Evolutionary conservation across 1,140 invertebrate species (phyloP).

Genomic region (Cherax destructor): DNA sequence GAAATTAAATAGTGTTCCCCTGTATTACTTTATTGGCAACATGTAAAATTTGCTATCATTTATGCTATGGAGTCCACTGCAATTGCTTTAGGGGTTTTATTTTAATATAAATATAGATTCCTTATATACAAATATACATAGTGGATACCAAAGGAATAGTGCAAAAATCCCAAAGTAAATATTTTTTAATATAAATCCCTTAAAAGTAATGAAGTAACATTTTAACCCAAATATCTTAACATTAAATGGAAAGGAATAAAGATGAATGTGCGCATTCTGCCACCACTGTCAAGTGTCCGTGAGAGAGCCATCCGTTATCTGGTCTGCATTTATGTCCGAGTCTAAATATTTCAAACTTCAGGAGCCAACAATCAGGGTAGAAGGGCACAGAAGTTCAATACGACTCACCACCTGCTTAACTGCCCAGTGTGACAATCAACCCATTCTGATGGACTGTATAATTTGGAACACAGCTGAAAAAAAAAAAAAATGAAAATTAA

Average conservation of each 20-base stretch:
- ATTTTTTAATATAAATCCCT: conserved; percentile 33
- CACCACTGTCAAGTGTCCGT: conserved; percentile 43
- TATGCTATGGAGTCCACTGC: conserved; percentile 16
- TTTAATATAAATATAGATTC: conserved; percentile 67
- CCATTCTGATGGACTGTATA: conserved; percentile 92
- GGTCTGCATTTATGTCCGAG: not conserved
- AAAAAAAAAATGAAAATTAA: conserved; percentile 68
- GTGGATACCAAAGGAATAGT: conserved; percentile 36
- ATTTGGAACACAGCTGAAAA: conserved; percentile 94
- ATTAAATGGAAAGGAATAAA: conserved; percentile 61
- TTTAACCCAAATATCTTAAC: conserved; percentile 43
- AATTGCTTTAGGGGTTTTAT: conserved; percentile 40
- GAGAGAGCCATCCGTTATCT: conserved; percentile 40
- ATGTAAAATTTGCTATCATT: conserved; percentile 32
- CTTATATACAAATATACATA: conserved; percentile 69
- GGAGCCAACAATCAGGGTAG: not conserved
- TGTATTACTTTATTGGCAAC: conserved; percentile 52
- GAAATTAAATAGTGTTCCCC: conserved; percentile 20
- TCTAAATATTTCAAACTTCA: not conserved
- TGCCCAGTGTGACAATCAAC: conserved; percentile 3
- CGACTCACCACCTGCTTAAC: not conserved
- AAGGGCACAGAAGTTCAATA: not conserved
- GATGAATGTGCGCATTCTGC: conserved; percentile 29
- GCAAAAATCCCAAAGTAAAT: conserved; percentile 54
- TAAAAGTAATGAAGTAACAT: conserved; percentile 30